Evolutionary conservation across 2,113 vertebrate species (phyloP).

Genomic region (Trinectes maculatus): DNA sequence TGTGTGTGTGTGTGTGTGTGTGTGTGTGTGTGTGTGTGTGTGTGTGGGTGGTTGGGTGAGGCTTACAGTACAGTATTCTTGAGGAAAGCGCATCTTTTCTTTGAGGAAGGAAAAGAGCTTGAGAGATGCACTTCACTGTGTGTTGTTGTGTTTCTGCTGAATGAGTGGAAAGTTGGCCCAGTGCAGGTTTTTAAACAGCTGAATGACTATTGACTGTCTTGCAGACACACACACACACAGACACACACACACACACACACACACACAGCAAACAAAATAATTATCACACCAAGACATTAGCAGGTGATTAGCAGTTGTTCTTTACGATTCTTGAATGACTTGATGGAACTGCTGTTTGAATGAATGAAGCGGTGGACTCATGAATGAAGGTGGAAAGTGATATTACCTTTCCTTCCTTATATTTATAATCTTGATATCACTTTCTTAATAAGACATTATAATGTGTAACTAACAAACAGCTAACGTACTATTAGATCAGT

Average conservation of each 20-base stretch:
- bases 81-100: constrained; percentile 59
- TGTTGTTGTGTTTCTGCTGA: constrained; percentile 69
- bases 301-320: constrained; percentile 20
- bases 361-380: constrained; percentile 48
- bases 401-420: constrained; percentile 1
- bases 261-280: constrained; percentile 19
- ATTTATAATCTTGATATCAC: constrained; percentile 6
- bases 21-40: constrained; percentile 16
- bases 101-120: constrained; percentile 53
- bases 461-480: too few relatives aligned
- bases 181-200: constrained; percentile 69
- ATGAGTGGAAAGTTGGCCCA: constrained; percentile 63
- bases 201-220: constrained; percentile 60
- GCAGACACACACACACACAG: constrained; percentile 6
- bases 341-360: constrained; percentile 3
- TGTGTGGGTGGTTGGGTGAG: background rate
- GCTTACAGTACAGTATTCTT: constrained; percentile 49
- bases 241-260: constrained; percentile 19
- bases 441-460: background rate
- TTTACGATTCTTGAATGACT: constrained; percentile 26
- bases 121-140: constrained; percentile 47
- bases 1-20: constrained; percentile 13
- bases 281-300: constrained; percentile 41
- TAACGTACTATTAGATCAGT: background rate
- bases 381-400: constrained; percentile 34